These are phyloP conservation scores for Hemibagrus wyckioides DNA, from an alignment of 2,113 vertebrate species.

Conservation along the genomic window DNA sequence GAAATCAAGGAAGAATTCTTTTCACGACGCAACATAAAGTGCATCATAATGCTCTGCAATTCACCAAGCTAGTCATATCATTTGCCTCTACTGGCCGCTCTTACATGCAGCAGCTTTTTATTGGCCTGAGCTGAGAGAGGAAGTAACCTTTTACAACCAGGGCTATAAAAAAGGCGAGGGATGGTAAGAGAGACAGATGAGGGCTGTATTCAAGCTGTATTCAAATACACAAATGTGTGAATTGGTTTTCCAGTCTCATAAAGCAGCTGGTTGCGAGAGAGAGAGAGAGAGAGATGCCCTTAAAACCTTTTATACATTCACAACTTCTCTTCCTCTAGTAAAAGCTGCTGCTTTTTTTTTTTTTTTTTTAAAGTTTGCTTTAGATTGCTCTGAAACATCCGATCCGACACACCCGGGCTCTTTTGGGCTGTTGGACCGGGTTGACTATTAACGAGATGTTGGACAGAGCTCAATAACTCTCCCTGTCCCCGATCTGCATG, in stretches of 20 bases:
- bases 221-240: constrained; percentile 9
- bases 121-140: constrained; percentile 4
- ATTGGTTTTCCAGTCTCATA: constrained; percentile 22
- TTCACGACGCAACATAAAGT: neutral
- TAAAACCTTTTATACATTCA: neutral
- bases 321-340: neutral
- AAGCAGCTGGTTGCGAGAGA: neutral
- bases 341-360: neutral
- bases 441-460: constrained; percentile 73
- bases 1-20: too few species aligned
- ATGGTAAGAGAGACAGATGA: neutral
- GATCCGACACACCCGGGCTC: neutral
- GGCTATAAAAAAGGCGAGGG: neutral
- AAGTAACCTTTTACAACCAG: constrained; percentile 15
- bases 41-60: neutral
- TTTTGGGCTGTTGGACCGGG: constrained; percentile 46
- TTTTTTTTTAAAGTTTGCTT: neutral
- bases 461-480: constrained; percentile 74
- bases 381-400: neutral
- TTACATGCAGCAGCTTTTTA: neutral
- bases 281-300: neutral
- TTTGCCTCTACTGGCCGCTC: neutral
- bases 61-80: neutral
- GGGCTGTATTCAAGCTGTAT: constrained; percentile 1
- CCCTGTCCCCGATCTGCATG: constrained; percentile 76